These are phyloP conservation scores for Drosophila fulvimacula DNA, from an alignment of 2,888 invertebrate genomes.

Conservation along the genomic window DNA sequence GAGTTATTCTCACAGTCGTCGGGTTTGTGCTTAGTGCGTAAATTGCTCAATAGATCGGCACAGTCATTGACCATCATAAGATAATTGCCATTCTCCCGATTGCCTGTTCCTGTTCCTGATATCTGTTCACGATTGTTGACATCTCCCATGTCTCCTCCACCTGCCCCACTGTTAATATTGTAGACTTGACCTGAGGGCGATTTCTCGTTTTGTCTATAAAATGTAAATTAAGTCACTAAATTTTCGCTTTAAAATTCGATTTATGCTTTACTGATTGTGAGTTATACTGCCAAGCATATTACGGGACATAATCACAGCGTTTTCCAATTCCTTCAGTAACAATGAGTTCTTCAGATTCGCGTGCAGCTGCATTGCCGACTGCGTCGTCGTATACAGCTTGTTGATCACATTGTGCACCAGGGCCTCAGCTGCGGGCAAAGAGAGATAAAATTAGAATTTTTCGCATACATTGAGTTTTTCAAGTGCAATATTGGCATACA, in stretches of 20 bases:
- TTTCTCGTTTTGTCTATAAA: conserved; percentile 73
- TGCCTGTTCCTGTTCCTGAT: conserved; percentile 46
- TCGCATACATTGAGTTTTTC: too few relatives aligned
- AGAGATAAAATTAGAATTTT: neutral
- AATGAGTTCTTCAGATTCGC: conserved; percentile 84
- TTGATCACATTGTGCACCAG: conserved; percentile 88
- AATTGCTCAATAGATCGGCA: conserved; percentile 87
- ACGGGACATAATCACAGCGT: conserved; percentile 85
- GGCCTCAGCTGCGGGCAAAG: conserved; percentile 86
- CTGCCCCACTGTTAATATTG: conserved; percentile 50
- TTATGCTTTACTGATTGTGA: conserved; percentile 74
- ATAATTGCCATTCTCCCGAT: conserved; percentile 85
- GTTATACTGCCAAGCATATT: conserved; percentile 85
- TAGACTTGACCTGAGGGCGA: conserved; percentile 63
- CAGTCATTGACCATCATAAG: conserved; percentile 88
- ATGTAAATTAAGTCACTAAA: neutral
- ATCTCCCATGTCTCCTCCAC: conserved; percentile 45
- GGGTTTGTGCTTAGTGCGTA: conserved; percentile 85
- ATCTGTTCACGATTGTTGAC: conserved; percentile 64
- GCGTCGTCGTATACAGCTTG: conserved; percentile 85
- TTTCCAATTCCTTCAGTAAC: conserved; percentile 85
- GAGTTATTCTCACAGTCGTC: conserved; percentile 85
- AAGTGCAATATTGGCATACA: too few relatives aligned
- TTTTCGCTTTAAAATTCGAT: rapidly evolving
- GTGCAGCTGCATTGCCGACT: conserved; percentile 84